Evolutionary conservation across 1,140 invertebrate genomes (phyloP), one percentile per base, ranked within the genome.

Genomic region (Protaetia brevitarsis): DNA sequence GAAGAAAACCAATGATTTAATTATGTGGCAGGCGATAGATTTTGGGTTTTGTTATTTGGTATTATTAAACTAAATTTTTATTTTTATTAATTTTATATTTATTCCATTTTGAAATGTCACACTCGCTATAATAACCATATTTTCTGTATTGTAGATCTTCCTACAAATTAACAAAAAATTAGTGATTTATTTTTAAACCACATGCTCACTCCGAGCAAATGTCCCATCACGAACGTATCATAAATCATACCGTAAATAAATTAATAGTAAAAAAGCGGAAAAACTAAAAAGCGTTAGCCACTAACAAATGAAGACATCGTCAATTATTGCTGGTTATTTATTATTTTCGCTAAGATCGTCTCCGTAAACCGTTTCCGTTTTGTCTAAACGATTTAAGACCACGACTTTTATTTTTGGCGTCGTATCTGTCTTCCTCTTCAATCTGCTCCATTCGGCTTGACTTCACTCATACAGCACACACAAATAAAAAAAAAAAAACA

Each of bases 291-390:
- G 16, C 41, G 26, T 51, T 51, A 51, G 41, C 41, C 41, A 10
- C 41, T 16, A 51, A 21, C 41, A 51, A 51, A 51, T 51, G 16
- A 21, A 51, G 41, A 51, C 41, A 51, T 51, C 16, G 41, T 51
- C 41, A 51, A n/a, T 51, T 51, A 51, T 51, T 51, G n/a, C n/a
- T n/a, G n/a, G n/a, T 51, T 51, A 51, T 51, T 51, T 51, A 51
- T 51, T 21, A 51, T 51, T 51, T 51, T 51, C 41, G 41, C 41
- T 4, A 51, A 51, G 41, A 4, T 51, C 41, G 26, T 5, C 41
- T 51, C 19, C 16, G 41, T 23, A 51, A 21, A 51, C 41, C 41
- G 16, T 19, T 51, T 51, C 41, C 13, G 41, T 23, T 51, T 1
- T 21, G 16, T 21, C 16, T 51, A 51, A 51, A 51, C 16, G 26